phyloP scores from a whole-genome alignment of 2,888 invertebrate species.

The Chloromyia formosa region DNA sequence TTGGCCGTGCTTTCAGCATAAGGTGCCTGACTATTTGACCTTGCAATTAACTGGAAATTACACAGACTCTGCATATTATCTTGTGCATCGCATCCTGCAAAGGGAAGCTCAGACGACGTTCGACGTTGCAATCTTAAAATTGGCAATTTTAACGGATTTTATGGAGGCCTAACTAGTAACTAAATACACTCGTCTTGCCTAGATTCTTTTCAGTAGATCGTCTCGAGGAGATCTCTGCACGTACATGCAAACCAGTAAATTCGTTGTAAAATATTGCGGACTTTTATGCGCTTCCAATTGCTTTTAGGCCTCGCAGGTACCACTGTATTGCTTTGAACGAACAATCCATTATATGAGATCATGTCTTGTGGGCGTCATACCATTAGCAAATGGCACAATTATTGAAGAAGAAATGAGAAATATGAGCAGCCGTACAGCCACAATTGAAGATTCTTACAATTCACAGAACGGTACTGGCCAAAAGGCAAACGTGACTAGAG shows the following conservation, averaged over 20 bases:
- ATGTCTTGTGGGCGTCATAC: background rate
- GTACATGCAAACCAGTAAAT: background rate
- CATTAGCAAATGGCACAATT: background rate
- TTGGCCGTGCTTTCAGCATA: background rate
- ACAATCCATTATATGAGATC: background rate
- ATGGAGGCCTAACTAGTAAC: background rate
- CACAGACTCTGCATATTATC: too few relatives aligned
- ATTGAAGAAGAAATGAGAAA: background rate
- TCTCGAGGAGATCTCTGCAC: background rate
- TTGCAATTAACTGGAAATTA: constrained; percentile 1
- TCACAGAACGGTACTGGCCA: background rate
- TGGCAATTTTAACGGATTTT: too few relatives aligned
- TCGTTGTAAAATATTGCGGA: background rate
- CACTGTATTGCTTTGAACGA: background rate
- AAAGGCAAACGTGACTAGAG: background rate
- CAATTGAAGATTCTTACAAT: background rate
- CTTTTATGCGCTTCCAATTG: background rate
- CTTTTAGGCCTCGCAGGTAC: background rate
- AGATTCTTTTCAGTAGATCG: background rate
- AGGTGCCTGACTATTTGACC: background rate
- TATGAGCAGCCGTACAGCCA: background rate
- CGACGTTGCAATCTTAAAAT: background rate
- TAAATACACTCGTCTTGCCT: background rate
- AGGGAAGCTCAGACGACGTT: background rate
- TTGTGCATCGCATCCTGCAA: background rate